Base-by-base conservation (phyloP, 2,888 invertebrate species). In the Amiota mariae region DNA sequence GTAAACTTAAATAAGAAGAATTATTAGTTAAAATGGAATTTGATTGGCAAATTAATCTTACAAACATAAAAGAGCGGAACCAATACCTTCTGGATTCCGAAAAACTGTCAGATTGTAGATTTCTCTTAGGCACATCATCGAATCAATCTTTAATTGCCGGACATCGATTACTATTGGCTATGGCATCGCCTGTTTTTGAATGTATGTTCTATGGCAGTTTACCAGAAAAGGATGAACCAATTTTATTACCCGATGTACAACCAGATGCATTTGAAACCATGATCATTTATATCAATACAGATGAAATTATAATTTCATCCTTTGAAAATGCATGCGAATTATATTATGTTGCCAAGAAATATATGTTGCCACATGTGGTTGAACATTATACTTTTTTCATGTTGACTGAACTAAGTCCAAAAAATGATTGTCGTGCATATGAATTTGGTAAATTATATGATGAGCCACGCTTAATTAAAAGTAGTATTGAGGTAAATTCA, bases 141-240 rank as follows among this genome's bases (percentile, higher is more conserved):
- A 93, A 94, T 85, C 95, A 95, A 86, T 92, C 94, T 81, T 91
- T 93, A 1, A 90, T 96, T 47, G 92, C 93, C 13, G 95, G 94
- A 0, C 96, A 96, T 88, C 96, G 95, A 88, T 89, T 96, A 49
- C 92, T 96, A 75, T 90, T 96, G 72, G 96, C 96, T 0, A 96
- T 96, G 95, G 94, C 95, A 0, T 96, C 96, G 77, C 96, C 96
- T 0, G 96, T 96, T 0, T 96, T 96, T 85, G 96, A 96, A 85
- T 94, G 95, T 0, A 96, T 96, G 96, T 96, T 96, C 86, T 96
- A 92, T 85, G 96, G 96, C 0, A 94, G 94, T 36, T 93, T 96
- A 92, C 94, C 95, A 1, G 95, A 96, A 84, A 94, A 94, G 70
- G 92, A 92, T 77, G 93, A 93, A 79, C 94, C 95, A 0, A 95